Evolutionary conservation across 1,140 invertebrate species (phyloP), one percentile per base, ranked within the genome.

Genomic region (Stegodyphus dumicola): DNA sequence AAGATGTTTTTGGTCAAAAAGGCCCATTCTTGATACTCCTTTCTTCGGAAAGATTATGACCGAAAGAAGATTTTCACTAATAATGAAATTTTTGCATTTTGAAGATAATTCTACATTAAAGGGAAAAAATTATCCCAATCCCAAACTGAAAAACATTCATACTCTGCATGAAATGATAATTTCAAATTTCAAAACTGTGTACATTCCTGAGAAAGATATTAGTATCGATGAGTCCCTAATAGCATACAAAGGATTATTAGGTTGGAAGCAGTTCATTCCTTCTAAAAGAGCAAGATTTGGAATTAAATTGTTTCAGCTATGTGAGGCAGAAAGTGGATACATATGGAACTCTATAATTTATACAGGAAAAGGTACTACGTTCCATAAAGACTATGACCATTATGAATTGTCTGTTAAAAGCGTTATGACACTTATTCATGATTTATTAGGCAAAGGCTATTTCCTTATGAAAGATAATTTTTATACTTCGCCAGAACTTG

Each of bases 21-120:
- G 70, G 7, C 33, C 33, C 6, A 48, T 51, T 48, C 10, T 73
- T 9, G n/a, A 33, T 9, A 52, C 70, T 13, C 70, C 70, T 9
- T 51, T 73, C 11, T 73, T 48, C n/a, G 33, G 6, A 48, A 7
- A n/a, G 7, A 33, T 73, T 7, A 73, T 73, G 70, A 73, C 7
- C n/a, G 17, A 33, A 51, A 73, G 7, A 73, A 11, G 70, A 6
- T 73, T 9, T 73, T 13, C 13, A 7, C 33, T 73, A 5, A 73
- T 73, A 6, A 73, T 73, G 70, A 73, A 73, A 52, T 73, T 73
- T 73, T 17, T 73, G 7, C 70, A 73, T 52, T 73, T 73, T 52
- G 70, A 48, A n/a, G 49, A 52, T 73, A 48, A 6, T 51, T 11
- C 33, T 13, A n/a, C 6, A 7, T 11, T 51, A 7, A 7, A 13